Conservation (phyloP, 2,888 invertebrate genomes). For the Micoletzkya japonica region DNA sequence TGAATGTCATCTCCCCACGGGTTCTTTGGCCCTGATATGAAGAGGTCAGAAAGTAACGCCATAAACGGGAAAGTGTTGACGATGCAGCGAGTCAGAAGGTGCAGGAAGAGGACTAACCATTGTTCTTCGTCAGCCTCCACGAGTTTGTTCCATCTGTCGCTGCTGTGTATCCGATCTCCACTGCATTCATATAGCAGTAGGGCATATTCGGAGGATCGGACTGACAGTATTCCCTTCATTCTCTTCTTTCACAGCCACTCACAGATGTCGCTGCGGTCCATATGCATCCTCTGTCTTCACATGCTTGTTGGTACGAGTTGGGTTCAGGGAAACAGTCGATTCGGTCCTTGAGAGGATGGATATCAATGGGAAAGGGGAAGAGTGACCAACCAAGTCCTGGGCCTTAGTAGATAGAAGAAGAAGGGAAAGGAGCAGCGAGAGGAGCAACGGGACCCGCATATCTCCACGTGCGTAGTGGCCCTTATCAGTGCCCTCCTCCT, state of each 20-base stretch:
- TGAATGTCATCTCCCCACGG: slow-evolving; percentile 49
- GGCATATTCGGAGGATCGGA: slow-evolving; percentile 21
- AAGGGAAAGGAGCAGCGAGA: too few species aligned
- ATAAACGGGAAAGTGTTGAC: background rate
- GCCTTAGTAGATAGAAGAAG: background rate
- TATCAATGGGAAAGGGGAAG: background rate
- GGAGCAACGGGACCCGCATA: too few species aligned
- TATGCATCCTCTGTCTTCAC: slow-evolving; percentile 50
- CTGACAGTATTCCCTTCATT: background rate
- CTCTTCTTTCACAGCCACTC: background rate
- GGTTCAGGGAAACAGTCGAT: slow-evolving; percentile 55
- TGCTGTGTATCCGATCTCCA: slow-evolving; percentile 20
- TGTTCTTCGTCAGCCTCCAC: slow-evolving; percentile 22
- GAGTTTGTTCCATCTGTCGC: background rate
- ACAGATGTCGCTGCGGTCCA: slow-evolving; percentile 34
- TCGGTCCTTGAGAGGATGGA: slow-evolving; percentile 21
- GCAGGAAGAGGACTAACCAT: background rate
- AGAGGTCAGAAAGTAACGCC: background rate
- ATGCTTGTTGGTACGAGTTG: slow-evolving; percentile 38
- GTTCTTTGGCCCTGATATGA: slow-evolving; percentile 33
- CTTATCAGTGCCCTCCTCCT: too few species aligned
- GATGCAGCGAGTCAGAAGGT: background rate
- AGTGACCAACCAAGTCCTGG: background rate
- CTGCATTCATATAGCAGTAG: slow-evolving; percentile 23
- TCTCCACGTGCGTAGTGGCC: too few species aligned